Evolutionary conservation across 2,888 invertebrate species (phyloP).

Genomic region (Plebejus anna): DNA sequence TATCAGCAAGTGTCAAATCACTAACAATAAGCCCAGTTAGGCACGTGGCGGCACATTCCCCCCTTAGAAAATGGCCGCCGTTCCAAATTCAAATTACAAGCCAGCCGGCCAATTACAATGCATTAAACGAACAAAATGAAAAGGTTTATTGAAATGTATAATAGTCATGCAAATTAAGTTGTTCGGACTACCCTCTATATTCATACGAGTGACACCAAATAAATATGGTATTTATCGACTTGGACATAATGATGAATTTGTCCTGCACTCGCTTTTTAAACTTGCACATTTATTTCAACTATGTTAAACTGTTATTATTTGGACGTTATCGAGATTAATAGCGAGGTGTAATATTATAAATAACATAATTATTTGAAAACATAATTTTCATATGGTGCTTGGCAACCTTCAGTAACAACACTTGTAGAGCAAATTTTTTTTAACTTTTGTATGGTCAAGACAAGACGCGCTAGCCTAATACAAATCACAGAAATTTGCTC

Average conservation of each 20-base stretch:
- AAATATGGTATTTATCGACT: slow-evolving; percentile 17
- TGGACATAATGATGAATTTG: slow-evolving; percentile 2
- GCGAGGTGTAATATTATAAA: not conserved
- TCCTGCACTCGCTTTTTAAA: not conserved
- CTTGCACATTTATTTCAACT: slow-evolving; percentile 13
- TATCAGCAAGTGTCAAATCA: slow-evolving; percentile 8
- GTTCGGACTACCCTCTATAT: slow-evolving; percentile 26
- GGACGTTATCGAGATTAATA: slow-evolving; percentile 18
- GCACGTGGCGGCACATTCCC: slow-evolving; percentile 36
- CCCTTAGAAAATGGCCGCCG: slow-evolving; percentile 38
- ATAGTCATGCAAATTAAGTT: slow-evolving; percentile 41
- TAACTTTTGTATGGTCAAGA: too few relatives aligned
- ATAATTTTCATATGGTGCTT: not conserved
- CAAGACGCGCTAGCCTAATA: too few relatives aligned
- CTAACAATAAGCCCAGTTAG: slow-evolving; percentile 36
- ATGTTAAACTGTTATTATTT: slow-evolving; percentile 26
- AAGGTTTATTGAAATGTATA: slow-evolving; percentile 41
- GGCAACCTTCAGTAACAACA: not conserved
- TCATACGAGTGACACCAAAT: not conserved
- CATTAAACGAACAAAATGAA: slow-evolving; percentile 43
- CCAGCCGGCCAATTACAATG: slow-evolving; percentile 41
- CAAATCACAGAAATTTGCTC: too few relatives aligned
- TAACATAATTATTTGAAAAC: slow-evolving; percentile 16
- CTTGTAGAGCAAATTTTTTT: too few relatives aligned
- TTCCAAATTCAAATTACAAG: slow-evolving; percentile 40